A percentile compares a stretch with the other conserved stretches of the same genome.
Evolutionary conservation across 2,888 invertebrate genomes (phyloP).

Genomic region (Oscheius onirici): DNA sequence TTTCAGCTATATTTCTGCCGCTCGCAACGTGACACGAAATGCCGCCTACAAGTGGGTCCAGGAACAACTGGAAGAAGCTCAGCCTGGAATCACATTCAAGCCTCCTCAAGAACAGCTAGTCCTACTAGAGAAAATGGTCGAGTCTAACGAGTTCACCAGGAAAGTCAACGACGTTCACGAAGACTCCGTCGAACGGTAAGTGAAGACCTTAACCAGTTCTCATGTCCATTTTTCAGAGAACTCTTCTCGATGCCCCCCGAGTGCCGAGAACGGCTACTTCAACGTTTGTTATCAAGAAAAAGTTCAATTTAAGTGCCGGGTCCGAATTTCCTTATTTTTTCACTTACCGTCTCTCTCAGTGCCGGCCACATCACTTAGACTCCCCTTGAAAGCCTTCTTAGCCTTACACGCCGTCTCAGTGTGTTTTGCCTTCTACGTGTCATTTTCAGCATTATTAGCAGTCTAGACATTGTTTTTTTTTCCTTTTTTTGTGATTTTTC

Average conservation of each 20-base stretch:
- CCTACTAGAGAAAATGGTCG: conserved; percentile 26
- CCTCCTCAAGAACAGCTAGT: conserved; percentile 32
- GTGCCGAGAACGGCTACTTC: conserved; percentile 4
- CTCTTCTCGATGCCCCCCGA: conserved; percentile 23
- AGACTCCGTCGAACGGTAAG: conserved; percentile 33
- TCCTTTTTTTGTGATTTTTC: conserved; percentile 4
- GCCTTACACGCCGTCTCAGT: conserved; percentile 26
- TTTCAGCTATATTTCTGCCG: conserved; percentile 36
- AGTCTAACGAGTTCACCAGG: neutral
- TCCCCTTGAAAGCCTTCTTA: conserved; percentile 1
- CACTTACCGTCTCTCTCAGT: conserved; percentile 17
- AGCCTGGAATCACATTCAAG: conserved; percentile 18
- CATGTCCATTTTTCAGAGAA: neutral
- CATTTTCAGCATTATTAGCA: conserved; percentile 28
- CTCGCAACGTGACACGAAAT: conserved; percentile 36
- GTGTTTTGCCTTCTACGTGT: conserved; percentile 30
- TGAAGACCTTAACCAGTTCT: neutral
- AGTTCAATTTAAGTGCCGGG: neutral
- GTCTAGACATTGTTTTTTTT: neutral
- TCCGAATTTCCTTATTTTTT: neutral
- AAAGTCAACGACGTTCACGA: conserved; percentile 10
- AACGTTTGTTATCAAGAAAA: conserved; percentile 3
- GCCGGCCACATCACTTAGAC: conserved; percentile 27
- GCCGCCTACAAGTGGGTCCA: conserved; percentile 45
- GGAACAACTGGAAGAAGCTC: conserved; percentile 43